These are phyloP conservation scores for Psilopsiagon aurifrons DNA, from an alignment of 2,113 vertebrate species.

Conservation along the genomic window DNA sequence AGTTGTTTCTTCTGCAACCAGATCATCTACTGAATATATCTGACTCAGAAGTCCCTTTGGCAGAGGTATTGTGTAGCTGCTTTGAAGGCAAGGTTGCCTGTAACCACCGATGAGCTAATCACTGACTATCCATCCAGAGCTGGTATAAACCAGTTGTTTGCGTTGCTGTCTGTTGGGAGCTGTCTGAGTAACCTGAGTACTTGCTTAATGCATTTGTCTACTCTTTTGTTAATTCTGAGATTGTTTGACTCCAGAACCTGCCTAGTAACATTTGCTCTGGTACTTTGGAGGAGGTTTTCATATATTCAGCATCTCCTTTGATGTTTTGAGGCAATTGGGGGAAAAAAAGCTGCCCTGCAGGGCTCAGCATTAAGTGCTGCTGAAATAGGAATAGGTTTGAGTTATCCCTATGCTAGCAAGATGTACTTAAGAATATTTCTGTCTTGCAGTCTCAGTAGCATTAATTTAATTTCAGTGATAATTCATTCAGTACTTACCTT, in stretches of 20 bases:
- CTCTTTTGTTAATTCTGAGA: neutral
- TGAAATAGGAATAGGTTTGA: neutral
- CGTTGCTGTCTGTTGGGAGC: neutral
- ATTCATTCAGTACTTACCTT: neutral
- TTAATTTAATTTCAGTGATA: neutral
- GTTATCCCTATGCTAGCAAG: neutral
- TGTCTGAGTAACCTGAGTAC: neutral
- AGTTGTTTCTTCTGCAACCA: neutral
- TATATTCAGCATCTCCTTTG: neutral
- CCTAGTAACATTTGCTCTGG: neutral
- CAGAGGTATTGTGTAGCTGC: neutral
- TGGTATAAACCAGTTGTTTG: neutral
- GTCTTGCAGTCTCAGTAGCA: neutral
- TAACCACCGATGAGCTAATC: neutral
- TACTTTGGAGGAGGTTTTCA: neutral
- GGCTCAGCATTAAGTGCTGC: neutral
- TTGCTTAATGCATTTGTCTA: neutral
- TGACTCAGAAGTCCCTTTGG: neutral
- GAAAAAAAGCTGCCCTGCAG: neutral
- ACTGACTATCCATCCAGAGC: neutral
- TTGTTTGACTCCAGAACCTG: neutral
- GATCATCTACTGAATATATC: neutral
- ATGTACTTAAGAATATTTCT: neutral
- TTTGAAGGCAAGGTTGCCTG: neutral
- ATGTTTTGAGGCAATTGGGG: neutral